Conservation (phyloP, 64 coral and sea anemone genomes). For the Montipora efflorescens region DNA sequence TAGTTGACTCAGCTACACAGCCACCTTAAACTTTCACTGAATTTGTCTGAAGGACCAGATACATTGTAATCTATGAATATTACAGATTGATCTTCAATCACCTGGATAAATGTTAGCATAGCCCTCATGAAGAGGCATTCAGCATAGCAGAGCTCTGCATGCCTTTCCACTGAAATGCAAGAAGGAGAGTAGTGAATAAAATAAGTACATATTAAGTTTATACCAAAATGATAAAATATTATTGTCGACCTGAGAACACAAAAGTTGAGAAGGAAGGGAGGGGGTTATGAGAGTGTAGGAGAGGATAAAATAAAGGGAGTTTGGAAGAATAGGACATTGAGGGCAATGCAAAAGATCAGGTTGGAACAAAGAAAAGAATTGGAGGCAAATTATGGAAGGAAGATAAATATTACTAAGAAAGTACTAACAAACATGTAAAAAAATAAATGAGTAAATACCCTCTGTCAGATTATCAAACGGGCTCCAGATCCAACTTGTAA, state of each 20-base stretch:
- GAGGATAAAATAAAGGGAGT: background rate
- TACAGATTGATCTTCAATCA: background rate
- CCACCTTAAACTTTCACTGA: no score
- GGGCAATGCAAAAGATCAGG: no score
- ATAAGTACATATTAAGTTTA: background rate
- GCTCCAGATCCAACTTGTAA: constrained; percentile 90
- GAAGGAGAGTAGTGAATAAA: background rate
- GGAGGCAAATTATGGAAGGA: background rate
- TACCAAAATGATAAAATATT: no score
- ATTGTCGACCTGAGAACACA: no score
- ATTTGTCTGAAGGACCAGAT: background rate
- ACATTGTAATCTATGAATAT: background rate
- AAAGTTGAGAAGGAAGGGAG: no score
- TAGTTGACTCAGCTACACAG: no score
- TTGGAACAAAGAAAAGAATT: no score
- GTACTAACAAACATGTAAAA: background rate
- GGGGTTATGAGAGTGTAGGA: no score
- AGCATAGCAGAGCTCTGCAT: constrained; percentile 99
- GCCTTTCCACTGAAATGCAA: constrained; percentile 82
- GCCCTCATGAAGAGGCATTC: constrained; percentile 98
- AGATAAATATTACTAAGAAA: background rate
- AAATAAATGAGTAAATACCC: constrained; percentile 25
- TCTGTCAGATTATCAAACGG: constrained; percentile 93
- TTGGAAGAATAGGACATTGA: background rate
- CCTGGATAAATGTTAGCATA: constrained; percentile 98